phyloP scores from a whole-genome alignment of 1,140 invertebrate species.

The Bombus waltoni region DNA sequence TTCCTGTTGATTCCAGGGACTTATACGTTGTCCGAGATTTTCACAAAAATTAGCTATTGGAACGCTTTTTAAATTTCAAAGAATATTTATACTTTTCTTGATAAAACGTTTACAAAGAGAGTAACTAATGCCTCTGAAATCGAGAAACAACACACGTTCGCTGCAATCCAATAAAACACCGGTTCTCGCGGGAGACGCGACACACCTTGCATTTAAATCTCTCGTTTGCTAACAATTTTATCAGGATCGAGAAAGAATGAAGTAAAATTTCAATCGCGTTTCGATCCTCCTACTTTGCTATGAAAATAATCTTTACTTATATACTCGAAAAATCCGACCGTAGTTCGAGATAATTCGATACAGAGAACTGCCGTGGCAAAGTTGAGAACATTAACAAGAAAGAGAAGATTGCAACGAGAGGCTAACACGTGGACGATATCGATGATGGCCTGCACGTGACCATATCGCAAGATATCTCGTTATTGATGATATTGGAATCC shows the following conservation, averaged over 20 bases:
- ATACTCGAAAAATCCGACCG: neutral
- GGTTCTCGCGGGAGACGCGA: neutral
- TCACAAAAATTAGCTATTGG: no score
- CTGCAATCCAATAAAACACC: neutral
- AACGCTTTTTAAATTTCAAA: no score
- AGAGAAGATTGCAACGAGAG: neutral
- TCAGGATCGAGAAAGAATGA: neutral
- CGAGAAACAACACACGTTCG: neutral
- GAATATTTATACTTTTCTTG: neutral
- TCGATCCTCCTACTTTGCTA: neutral
- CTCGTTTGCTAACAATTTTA: neutral
- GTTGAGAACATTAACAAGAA: neutral
- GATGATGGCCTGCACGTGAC: neutral
- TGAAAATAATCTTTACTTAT: neutral
- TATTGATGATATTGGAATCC: conserved; percentile 11
- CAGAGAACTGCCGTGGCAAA: neutral
- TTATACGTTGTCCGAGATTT: no score
- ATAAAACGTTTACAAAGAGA: neutral
- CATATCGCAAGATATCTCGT: neutral
- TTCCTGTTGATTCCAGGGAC: no score
- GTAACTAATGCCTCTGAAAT: neutral
- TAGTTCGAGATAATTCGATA: neutral
- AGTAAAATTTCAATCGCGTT: neutral
- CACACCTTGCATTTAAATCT: neutral
- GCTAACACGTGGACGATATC: neutral